phyloP scores from a whole-genome alignment of 2,888 invertebrate species.

The Biston betularia region DNA sequence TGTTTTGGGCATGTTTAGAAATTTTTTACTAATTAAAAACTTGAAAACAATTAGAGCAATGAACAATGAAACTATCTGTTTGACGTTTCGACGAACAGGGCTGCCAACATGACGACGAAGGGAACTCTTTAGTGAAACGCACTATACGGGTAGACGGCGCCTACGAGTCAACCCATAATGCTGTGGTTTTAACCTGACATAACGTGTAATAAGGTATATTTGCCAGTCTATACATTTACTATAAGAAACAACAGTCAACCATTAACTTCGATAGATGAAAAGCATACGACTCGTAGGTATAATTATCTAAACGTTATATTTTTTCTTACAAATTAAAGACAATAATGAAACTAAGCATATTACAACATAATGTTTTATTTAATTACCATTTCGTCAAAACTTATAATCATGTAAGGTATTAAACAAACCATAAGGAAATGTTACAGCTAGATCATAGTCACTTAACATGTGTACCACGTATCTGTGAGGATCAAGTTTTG shows the following conservation, averaged over 20 bases:
- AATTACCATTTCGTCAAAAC: slow-evolving; percentile 73
- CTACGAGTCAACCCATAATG: too few relatives aligned
- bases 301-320: neutral
- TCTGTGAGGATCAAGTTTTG: slow-evolving; percentile 15
- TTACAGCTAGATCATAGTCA: slow-evolving; percentile 62
- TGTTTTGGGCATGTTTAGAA: too few relatives aligned
- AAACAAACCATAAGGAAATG: slow-evolving; percentile 64
- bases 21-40: too few relatives aligned
- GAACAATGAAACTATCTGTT: too few relatives aligned
- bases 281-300: neutral
- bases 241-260: neutral
- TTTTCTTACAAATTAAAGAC: neutral
- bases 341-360: slow-evolving; percentile 49
- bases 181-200: too few relatives aligned
- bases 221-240: too few relatives aligned
- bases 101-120: too few relatives aligned
- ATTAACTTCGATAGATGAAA: neutral
- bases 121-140: too few relatives aligned
- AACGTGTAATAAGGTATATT: too few relatives aligned
- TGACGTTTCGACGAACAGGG: too few relatives aligned
- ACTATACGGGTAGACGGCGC: too few relatives aligned
- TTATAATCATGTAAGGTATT: slow-evolving; percentile 56
- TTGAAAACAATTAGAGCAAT: too few relatives aligned
- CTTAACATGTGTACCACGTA: slow-evolving; percentile 45
- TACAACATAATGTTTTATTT: slow-evolving; percentile 70